Evolutionary conservation across 2,888 invertebrate genomes (phyloP), one percentile per base, ranked within the genome.

Genomic region (Dolichomitus sp.): DNA sequence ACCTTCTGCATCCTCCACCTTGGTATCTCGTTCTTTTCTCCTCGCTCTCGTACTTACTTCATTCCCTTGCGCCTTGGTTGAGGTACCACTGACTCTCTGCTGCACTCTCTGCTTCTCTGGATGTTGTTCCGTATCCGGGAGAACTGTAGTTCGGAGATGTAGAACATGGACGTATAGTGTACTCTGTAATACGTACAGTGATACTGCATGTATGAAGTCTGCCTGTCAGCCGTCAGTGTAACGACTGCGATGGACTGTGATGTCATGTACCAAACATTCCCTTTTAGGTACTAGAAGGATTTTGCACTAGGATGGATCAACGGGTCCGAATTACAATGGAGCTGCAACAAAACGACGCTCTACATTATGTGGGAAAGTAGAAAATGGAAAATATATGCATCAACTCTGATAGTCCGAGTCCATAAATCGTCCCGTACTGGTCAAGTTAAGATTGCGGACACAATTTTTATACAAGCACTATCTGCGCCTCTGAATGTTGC

Each of bases 1-100:
- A 84, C 81, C 76, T 80, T 82, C 72, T 73, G 83, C 77, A 85
- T 85, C 61, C 54, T 61, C 52, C 48, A 68, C 66, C 69, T 61
- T 50, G 57, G 48, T 23, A 52, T 45, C 72, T 69, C 52, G 54
- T 45, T 33, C 17, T 68, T 40, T 52, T 59, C 7, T 42, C 12
- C 30, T 45, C 59, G 23, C 45, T 66, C 48, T 68, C 14, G 33
- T 23, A 14, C 61, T 52, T 63, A 74, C 66, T 27, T 61, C 27
- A 59, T 59, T 61, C 11, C 19, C 19, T 17, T 19, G 40, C 61
- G 37, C 33, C 19, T 37, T 37, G 42, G 3, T 40, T 14, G 23
- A 37, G 30, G 40, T 45, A 65, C 40, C 33, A 68, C 57, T 12
- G 48, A 57, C 17, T 17, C 42, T 69, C 12, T 37, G n/a, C 42